These are phyloP conservation scores for Pan paniscus DNA, from an alignment of 2,113 vertebrate genomes.

Conservation along the genomic window DNA sequence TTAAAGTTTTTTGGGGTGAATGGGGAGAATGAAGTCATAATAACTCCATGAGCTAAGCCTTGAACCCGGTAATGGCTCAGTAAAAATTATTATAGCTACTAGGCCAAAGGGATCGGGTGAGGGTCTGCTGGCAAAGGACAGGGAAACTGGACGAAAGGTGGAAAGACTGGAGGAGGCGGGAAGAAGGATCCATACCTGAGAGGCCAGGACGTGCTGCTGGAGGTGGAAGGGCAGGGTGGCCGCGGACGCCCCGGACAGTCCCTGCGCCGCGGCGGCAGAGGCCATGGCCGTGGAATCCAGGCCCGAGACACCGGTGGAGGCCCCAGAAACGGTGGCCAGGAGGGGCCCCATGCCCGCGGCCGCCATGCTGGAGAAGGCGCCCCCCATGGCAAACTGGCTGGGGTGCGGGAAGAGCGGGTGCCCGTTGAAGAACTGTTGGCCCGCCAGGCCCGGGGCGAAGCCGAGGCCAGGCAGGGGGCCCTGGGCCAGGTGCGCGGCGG, in stretches of 20 bases:
- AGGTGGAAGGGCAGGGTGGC: slow-evolving; percentile 95
- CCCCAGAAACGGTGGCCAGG: slow-evolving; percentile 93
- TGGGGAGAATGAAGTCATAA: not conserved
- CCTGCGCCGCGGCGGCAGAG: slow-evolving; percentile 91
- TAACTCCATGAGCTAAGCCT: not conserved
- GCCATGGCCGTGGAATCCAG: slow-evolving; percentile 91
- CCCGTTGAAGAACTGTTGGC: slow-evolving; percentile 96
- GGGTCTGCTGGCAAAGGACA: not conserved
- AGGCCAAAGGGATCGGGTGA: not conserved
- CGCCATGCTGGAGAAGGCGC: slow-evolving; percentile 94
- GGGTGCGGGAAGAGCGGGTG: slow-evolving; percentile 97
- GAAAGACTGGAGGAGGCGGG: not conserved
- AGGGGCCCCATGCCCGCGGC: slow-evolving; percentile 95
- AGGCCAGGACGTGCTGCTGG: slow-evolving; percentile 97
- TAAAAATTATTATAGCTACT: not conserved
- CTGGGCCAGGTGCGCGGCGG: slow-evolving; percentile 84
- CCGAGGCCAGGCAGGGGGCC: slow-evolving; percentile 92
- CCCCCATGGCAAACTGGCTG: slow-evolving; percentile 96
- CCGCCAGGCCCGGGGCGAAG: slow-evolving; percentile 92
- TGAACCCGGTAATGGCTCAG: not conserved
- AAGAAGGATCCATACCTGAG: slow-evolving; percentile 88
- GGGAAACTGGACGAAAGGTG: accelerated
- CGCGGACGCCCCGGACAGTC: slow-evolving; percentile 88
- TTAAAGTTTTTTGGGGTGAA: no score
- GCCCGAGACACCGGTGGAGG: slow-evolving; percentile 88